Base-by-base conservation (phyloP, 2,797 vertebrate genomes). In the Vespertilio murinus region DNA sequence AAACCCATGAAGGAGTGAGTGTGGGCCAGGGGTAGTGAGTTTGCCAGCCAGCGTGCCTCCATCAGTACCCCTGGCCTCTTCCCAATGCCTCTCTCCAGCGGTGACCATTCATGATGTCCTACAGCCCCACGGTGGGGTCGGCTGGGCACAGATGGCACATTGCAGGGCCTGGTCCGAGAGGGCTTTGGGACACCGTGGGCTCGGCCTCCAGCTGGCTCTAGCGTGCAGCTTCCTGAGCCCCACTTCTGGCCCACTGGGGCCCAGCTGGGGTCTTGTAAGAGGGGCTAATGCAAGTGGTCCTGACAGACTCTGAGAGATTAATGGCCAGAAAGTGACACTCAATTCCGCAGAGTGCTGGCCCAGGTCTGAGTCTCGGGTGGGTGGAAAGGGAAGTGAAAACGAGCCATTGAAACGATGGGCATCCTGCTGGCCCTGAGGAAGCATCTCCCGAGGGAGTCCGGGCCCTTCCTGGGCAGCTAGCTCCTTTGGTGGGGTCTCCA, bases 251-350 rank as follows among this genome's bases (percentile, higher is more conserved):
- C 92, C 73, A 0, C 45, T 0, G 25, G 94, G 94, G 91, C 94
- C 94, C 97, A 96, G 96, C 94, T 96, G 96, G 97, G 86, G 52
- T 14, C 56, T 74, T 87, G 94, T 65, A 65, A 90, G 82, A 84
- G 45, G 61, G 74, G 17, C 95, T 94, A 64, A 94, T 93, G 96
- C 94, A 96, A 85, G 92, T 88, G 94, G 77, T 56, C 95, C 89
- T 94, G 70, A 59, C 67, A 88, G 85, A 89, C 80, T 80, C 88
- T 74, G 38, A 77, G 54, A 70, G 52, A 90, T 97, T 97, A 95
- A 97, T 96, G 95, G 95, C 93, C 87, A 82, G 94, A 97, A 88
- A 94, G 95, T 85, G 93, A 74, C 85, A 83, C 71, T 45, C 82
- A 52, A 45, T 93, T 74, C 96, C 69, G 0, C 56, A 65, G 92